Conservation (phyloP, 2,113 vertebrate genomes). For the Glaucidium brasilianum region DNA sequence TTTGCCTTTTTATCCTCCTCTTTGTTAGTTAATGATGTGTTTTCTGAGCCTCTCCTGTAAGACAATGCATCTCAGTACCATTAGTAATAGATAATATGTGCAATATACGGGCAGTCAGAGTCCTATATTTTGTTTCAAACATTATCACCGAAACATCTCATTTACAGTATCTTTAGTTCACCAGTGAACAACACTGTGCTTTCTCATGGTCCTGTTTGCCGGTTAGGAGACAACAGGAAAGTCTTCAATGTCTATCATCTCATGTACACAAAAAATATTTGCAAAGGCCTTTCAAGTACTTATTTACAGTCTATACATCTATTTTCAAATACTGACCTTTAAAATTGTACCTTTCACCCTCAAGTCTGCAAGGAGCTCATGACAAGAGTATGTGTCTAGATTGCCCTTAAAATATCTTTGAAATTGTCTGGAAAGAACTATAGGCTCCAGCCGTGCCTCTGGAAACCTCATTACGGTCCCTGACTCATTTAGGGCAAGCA, state of each 20-base stretch:
- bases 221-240: background rate
- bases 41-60: background rate
- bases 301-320: background rate
- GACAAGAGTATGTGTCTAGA: background rate
- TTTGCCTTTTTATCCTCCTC: background rate
- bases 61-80: background rate
- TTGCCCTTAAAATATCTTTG: background rate
- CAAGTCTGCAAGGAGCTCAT: background rate
- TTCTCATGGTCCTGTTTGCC: background rate
- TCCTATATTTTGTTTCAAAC: background rate
- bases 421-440: background rate
- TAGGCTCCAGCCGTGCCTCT: background rate
- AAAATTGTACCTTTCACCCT: background rate
- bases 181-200: background rate
- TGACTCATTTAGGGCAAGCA: conserved; percentile 1
- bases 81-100: background rate
- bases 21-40: background rate
- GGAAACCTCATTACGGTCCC: conserved; percentile 26
- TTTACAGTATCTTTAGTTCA: background rate
- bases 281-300: background rate
- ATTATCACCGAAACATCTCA: background rate
- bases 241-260: fast-evolving
- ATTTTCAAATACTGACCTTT: background rate
- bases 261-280: background rate
- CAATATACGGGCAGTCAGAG: fast-evolving